Conservation (phyloP, 1,140 invertebrate species). For the Hypothenemus hampei region DNA sequence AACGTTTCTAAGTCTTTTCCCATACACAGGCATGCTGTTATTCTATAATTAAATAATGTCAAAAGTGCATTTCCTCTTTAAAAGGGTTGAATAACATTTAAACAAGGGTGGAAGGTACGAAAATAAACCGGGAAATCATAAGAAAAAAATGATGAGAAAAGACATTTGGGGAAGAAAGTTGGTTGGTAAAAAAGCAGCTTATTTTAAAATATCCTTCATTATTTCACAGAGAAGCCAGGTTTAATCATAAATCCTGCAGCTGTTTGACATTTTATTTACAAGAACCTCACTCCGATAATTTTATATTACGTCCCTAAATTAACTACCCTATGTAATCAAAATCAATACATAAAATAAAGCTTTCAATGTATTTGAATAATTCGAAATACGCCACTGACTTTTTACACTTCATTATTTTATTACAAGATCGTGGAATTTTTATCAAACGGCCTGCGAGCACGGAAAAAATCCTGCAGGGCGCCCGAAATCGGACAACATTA, state of each 20-base stretch:
- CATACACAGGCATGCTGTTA: too few species aligned
- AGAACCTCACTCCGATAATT: slow-evolving; percentile 5
- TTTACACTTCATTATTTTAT: too few species aligned
- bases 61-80: not conserved
- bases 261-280: too few species aligned
- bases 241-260: not conserved
- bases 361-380: too few species aligned
- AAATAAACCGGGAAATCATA: slow-evolving; percentile 4
- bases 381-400: too few species aligned
- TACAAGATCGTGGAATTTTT: slow-evolving; percentile 2
- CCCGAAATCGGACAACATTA: slow-evolving; percentile 18
- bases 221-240: not conserved
- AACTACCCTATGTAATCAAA: too few species aligned
- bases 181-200: slow-evolving; percentile 2
- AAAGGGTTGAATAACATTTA: not conserved
- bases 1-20: too few species aligned
- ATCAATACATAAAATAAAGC: too few species aligned
- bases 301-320: slow-evolving; percentile 16
- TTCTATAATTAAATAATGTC: not conserved
- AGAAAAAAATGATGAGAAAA: not conserved
- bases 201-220: slow-evolving; percentile 2
- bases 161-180: slow-evolving; percentile 7
- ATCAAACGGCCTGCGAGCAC: too few species aligned
- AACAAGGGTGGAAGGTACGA: not conserved
- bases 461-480: slow-evolving; percentile 7